These are phyloP conservation scores for Delia radicum DNA, from an alignment of 1,140 invertebrate genomes.

Conservation along the genomic window DNA sequence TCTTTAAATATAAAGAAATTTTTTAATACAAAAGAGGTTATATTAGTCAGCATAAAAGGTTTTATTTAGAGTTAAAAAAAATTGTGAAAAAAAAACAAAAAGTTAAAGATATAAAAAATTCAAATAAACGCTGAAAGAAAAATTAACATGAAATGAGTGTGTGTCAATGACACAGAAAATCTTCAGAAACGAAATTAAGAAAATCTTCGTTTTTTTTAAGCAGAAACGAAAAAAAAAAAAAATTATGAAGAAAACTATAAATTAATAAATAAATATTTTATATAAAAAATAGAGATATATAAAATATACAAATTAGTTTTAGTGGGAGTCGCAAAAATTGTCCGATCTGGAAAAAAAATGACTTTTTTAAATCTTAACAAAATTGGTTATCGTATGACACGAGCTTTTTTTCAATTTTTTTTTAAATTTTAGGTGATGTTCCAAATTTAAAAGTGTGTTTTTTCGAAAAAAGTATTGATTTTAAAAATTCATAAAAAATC, in stretches of 20 bases:
- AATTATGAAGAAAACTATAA: not conserved
- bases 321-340: too few species aligned
- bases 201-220: not conserved
- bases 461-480: too few species aligned
- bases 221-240: not conserved
- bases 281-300: too few species aligned
- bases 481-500: too few species aligned
- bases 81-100: not conserved
- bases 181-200: not conserved
- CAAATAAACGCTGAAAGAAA: not conserved
- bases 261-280: too few species aligned
- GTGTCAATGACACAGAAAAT: not conserved
- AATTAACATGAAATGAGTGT: not conserved
- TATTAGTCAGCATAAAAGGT: not conserved
- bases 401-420: too few species aligned
- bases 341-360: too few species aligned
- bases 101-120: not conserved
- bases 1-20: not conserved
- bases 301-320: too few species aligned
- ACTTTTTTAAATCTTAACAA: too few species aligned
- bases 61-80: not conserved
- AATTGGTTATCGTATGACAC: too few species aligned
- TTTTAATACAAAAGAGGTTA: not conserved
- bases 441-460: too few species aligned
- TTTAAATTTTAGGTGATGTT: too few species aligned